A percentile compares a stretch with the other conserved stretches of the same genome.
These are phyloP conservation scores for Micronycteris hirsuta DNA, from an alignment of 2,113 vertebrate species.

Conservation along the genomic window DNA sequence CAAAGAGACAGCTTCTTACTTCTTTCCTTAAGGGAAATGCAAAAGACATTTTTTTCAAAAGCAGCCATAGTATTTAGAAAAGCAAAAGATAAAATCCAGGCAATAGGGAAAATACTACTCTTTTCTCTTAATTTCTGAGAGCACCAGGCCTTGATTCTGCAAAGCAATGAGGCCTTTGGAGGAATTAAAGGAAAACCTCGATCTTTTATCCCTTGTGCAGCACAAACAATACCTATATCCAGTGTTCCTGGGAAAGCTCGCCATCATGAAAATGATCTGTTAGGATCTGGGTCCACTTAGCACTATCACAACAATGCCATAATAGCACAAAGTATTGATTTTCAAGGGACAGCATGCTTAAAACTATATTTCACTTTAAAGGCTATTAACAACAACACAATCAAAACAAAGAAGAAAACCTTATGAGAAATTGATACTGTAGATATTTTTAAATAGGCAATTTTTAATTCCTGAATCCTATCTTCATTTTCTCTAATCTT, in stretches of 20 bases:
- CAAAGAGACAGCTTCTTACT: constrained; percentile 47
- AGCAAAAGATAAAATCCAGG: constrained; percentile 43
- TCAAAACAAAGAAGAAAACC: neutral
- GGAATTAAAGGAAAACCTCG: neutral
- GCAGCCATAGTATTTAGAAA: neutral
- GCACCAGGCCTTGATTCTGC: neutral
- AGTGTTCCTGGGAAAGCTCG: neutral
- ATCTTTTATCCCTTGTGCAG: neutral
- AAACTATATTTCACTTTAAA: neutral
- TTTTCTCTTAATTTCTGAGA: neutral
- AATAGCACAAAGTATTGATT: neutral
- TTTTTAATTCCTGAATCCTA: neutral
- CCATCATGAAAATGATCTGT: neutral
- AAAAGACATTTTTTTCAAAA: constrained; percentile 57
- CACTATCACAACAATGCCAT: neutral
- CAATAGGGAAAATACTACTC: neutral
- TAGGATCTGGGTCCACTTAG: neutral
- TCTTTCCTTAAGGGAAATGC: constrained; percentile 55
- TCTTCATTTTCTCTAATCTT: constrained; percentile 7
- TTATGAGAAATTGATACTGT: neutral
- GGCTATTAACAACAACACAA: neutral
- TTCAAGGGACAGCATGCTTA: neutral
- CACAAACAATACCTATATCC: neutral
- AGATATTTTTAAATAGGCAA: neutral
- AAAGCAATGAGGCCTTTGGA: neutral